Evolutionary conservation across 1,140 invertebrate species (phyloP).

Genomic region (Trachymyrmex cornetzi): DNA sequence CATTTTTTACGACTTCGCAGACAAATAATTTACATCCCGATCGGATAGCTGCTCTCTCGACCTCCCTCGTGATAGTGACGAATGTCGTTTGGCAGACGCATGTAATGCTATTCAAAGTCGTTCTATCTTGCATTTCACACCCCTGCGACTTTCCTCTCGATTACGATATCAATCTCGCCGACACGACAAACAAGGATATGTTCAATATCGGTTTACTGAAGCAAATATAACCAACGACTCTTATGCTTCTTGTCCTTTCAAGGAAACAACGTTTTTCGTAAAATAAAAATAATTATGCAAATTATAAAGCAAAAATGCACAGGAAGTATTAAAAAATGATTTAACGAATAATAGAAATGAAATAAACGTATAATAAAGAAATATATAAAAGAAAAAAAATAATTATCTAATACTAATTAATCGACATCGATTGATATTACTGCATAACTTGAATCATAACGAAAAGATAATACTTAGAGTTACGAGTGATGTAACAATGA

Average conservation of each 20-base stretch:
- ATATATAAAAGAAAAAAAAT: background rate
- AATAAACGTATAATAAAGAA: background rate
- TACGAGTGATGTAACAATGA: slow-evolving; percentile 8
- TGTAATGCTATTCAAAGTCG: slow-evolving; percentile 63
- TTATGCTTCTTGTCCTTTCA: background rate
- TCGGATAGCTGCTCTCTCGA: slow-evolving; percentile 33
- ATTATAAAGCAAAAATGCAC: slow-evolving; percentile 3
- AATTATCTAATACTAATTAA: slow-evolving; percentile 7
- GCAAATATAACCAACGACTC: slow-evolving; percentile 13
- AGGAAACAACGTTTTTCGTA: slow-evolving; percentile 15
- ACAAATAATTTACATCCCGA: slow-evolving; percentile 70
- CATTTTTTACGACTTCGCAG: slow-evolving; percentile 70
- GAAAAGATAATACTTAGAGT: background rate
- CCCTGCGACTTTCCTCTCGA: slow-evolving; percentile 41
- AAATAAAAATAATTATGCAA: background rate
- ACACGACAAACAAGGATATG: slow-evolving; percentile 16
- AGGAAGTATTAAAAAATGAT: background rate
- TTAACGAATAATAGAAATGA: background rate
- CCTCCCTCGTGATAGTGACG: slow-evolving; percentile 47
- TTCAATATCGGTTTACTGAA: slow-evolving; percentile 41
- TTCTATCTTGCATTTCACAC: slow-evolving; percentile 44
- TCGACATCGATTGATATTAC: slow-evolving; percentile 3
- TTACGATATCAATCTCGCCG: slow-evolving; percentile 55
- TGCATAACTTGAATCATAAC: background rate
- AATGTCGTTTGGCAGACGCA: slow-evolving; percentile 56